phyloP scores from a whole-genome alignment of 2,888 invertebrate genomes.

The Caenorhabditis doughertyi region DNA sequence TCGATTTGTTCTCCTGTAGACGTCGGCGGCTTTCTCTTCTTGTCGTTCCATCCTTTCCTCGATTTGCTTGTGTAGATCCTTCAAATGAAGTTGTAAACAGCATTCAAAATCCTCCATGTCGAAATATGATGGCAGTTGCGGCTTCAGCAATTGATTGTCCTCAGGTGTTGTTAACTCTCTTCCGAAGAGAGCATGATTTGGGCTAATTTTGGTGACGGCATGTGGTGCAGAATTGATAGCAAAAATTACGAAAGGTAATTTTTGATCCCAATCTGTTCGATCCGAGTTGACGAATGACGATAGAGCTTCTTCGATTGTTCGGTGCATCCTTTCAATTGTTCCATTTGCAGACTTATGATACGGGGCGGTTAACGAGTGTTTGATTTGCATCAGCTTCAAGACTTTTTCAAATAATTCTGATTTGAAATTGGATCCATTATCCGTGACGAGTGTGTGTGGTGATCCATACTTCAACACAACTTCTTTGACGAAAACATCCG shows the following conservation, averaged over 20 bases:
- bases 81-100: background rate
- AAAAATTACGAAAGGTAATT: conserved; percentile 10
- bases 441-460: conserved; percentile 38
- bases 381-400: background rate
- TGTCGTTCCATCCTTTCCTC: background rate
- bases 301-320: conserved; percentile 35
- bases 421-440: conserved; percentile 47
- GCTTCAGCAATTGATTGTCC: background rate
- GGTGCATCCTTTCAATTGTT: conserved; percentile 27
- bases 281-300: conserved; percentile 8
- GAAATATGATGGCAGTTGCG: background rate
- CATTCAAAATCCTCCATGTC: conserved; percentile 1
- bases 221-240: conserved; percentile 16
- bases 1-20: background rate
- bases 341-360: conserved; percentile 38
- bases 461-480: conserved; percentile 37
- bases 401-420: conserved; percentile 17
- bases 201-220: conserved; percentile 4
- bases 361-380: conserved; percentile 10
- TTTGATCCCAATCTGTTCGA: conserved; percentile 29
- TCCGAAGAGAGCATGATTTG: conserved; percentile 18
- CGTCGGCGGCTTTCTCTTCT: background rate
- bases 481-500: conserved; percentile 4
- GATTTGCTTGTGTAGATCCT: conserved; percentile 2
- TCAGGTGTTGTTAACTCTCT: conserved; percentile 11